Evolutionary conservation across 1,140 invertebrate species (phyloP).

Genomic region (Myzus persicae): DNA sequence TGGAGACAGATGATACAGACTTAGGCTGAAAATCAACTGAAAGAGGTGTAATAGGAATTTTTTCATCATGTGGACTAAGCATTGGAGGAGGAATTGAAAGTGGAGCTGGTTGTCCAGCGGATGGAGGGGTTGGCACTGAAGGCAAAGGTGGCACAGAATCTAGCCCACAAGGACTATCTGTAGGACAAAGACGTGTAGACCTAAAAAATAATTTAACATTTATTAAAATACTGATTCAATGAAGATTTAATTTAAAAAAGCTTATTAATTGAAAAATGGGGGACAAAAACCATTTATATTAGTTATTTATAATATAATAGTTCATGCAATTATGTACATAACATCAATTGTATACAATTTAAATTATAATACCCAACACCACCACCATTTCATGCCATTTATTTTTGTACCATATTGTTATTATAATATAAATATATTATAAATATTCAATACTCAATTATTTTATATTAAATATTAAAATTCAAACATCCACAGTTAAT

Average conservation of each 20-base stretch:
- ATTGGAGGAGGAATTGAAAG: conserved; percentile 68
- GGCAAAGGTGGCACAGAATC: conserved; percentile 73
- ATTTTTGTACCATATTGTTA: background rate
- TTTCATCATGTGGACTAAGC: conserved; percentile 63
- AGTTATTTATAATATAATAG: conserved; percentile 43
- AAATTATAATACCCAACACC: conserved; percentile 32
- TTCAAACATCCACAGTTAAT: conserved; percentile 25
- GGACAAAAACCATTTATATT: conserved; percentile 49
- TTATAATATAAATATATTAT: conserved; percentile 2
- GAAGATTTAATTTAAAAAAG: conserved; percentile 3
- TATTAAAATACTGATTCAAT: background rate
- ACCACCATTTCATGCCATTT: conserved; percentile 49
- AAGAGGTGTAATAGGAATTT: conserved; percentile 65
- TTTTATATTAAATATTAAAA: conserved; percentile 27
- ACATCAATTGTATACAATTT: background rate
- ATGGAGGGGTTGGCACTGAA: conserved; percentile 80
- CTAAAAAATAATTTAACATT: conserved; percentile 29
- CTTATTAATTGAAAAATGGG: background rate
- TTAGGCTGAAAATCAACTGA: conserved; percentile 68
- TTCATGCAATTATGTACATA: conserved; percentile 34
- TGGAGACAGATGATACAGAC: conserved; percentile 69
- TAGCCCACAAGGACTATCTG: conserved; percentile 64
- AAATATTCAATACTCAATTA: background rate
- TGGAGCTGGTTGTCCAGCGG: conserved; percentile 68
- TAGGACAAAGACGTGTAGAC: conserved; percentile 24